Percentiles rank a stretch among this genome's conserved stretches.
These are phyloP conservation scores for Enteromius unitaeniatus DNA, from an alignment of 2,797 vertebrate genomes.

Conservation along the genomic window DNA sequence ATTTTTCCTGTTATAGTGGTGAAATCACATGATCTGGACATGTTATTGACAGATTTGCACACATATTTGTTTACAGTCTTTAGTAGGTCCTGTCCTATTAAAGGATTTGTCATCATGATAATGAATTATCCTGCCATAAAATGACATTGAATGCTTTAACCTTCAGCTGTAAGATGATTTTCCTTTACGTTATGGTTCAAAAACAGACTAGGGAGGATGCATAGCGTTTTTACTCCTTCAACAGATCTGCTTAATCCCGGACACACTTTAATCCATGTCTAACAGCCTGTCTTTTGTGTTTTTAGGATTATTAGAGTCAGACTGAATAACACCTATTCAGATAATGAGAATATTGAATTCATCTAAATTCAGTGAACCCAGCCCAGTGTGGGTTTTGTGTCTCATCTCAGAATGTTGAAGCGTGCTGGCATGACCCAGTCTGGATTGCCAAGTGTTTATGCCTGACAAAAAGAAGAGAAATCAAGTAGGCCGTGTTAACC, in stretches of 20 bases:
- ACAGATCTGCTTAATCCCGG: background rate
- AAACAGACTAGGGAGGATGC: background rate
- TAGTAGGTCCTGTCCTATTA: background rate
- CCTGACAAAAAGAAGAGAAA: background rate
- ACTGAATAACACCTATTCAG: background rate
- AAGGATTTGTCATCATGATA: background rate
- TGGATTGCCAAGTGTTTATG: background rate
- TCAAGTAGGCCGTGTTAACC: conserved; percentile 76
- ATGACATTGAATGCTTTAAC: background rate
- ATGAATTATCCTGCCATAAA: background rate
- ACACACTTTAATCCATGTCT: background rate
- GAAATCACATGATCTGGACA: background rate
- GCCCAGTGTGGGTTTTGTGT: background rate
- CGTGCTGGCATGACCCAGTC: too few species aligned
- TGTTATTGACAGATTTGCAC: background rate
- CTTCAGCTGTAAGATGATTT: background rate
- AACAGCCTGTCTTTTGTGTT: background rate
- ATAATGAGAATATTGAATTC: background rate
- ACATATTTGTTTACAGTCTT: background rate
- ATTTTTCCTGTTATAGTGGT: too few species aligned
- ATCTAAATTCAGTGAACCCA: conserved; percentile 2
- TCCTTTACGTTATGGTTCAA: background rate
- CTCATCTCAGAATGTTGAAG: background rate
- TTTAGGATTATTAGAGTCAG: background rate
- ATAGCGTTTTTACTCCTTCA: background rate